These are phyloP conservation scores for Harpegnathos saltator DNA, from an alignment of 1,140 invertebrate genomes.

Conservation along the genomic window DNA sequence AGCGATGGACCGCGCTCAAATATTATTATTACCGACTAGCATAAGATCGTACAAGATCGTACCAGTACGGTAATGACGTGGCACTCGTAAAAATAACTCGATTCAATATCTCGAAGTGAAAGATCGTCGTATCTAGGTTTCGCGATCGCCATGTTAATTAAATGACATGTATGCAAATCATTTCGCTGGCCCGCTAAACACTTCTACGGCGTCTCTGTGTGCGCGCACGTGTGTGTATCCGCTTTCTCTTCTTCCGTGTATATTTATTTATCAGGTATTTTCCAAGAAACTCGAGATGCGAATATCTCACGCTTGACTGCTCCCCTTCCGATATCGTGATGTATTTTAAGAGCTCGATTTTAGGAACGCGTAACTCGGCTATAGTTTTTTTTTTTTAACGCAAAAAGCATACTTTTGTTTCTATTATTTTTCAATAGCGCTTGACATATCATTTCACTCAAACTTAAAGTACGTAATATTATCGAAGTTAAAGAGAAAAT, in stretches of 20 bases:
- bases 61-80: background rate
- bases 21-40: background rate
- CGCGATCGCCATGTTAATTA: slow-evolving; percentile 7
- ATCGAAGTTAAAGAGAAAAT: no score
- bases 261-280: background rate
- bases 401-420: no score
- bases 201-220: background rate
- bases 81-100: background rate
- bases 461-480: no score
- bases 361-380: no score
- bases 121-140: no score
- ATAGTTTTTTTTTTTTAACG: no score
- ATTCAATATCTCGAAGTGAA: no score
- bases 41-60: background rate
- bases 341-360: background rate
- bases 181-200: slow-evolving; percentile 3
- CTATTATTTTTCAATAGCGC: no score
- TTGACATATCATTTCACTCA: no score
- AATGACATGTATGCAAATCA: slow-evolving; percentile 17
- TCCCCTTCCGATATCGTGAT: background rate
- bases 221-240: background rate
- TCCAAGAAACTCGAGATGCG: background rate
- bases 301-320: background rate
- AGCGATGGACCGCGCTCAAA: background rate
- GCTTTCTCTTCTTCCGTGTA: background rate